phyloP scores from a whole-genome alignment of 2,888 invertebrate genomes.

The Lasioglossum zephyrum region DNA sequence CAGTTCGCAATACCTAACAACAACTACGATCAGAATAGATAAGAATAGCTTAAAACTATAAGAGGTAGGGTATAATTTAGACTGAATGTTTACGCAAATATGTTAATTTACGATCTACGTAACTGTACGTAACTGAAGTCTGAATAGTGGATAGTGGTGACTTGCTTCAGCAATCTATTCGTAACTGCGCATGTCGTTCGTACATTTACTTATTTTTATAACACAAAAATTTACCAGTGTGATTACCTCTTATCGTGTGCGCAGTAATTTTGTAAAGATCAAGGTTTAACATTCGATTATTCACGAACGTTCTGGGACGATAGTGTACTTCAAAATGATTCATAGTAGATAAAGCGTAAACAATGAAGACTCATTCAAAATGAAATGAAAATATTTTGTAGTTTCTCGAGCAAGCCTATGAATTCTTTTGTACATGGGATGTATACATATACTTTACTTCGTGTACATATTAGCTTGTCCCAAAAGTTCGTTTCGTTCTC shows the following conservation, averaged over 20 bases:
- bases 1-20: not conserved
- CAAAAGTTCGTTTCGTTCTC: no score
- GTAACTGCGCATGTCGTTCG: not conserved
- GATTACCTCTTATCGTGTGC: not conserved
- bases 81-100: not conserved
- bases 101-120: not conserved
- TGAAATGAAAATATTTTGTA: no score
- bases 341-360: not conserved
- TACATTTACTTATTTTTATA: not conserved
- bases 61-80: not conserved
- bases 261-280: slow-evolving; percentile 7
- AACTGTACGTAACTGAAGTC: no score
- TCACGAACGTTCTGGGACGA: not conserved
- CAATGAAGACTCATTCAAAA: not conserved
- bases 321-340: not conserved
- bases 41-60: not conserved
- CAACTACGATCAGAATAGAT: not conserved
- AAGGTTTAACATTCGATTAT: not conserved
- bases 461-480: no score
- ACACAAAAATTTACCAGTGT: not conserved
- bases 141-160: not conserved
- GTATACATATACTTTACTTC: no score
- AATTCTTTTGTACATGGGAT: no score
- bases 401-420: no score
- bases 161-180: not conserved